Conservation (phyloP, 2,113 vertebrate genomes). For the Eptesicus fuscus region DNA sequence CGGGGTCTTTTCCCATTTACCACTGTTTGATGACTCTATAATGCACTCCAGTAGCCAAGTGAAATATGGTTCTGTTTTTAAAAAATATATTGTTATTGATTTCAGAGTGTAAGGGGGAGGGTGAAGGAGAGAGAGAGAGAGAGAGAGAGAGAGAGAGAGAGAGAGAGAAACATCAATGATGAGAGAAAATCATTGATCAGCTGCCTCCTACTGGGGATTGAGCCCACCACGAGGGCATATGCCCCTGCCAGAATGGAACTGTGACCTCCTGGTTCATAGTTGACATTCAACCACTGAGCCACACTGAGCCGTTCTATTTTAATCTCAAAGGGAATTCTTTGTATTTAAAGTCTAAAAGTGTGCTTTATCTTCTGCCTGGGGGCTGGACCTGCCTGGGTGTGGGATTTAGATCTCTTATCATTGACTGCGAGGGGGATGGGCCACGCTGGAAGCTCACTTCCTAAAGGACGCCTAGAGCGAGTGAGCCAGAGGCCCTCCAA, state of each 20-base stretch:
- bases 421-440: not conserved
- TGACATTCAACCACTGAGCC: too few relatives aligned
- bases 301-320: not conserved
- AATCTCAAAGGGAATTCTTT: constrained; percentile 31
- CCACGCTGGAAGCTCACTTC: not conserved
- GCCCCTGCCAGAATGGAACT: too few relatives aligned
- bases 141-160: too few relatives aligned
- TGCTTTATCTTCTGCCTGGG: not conserved
- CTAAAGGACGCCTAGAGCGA: not conserved
- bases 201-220: too few relatives aligned
- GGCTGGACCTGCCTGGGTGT: not conserved
- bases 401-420: not conserved
- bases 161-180: too few relatives aligned
- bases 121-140: too few relatives aligned
- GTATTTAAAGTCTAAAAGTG: not conserved
- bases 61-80: not conserved
- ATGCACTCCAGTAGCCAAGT: not conserved
- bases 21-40: not conserved
- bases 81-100: too few relatives aligned
- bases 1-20: not conserved
- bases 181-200: too few relatives aligned
- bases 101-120: too few relatives aligned
- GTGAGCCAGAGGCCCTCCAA: not conserved
- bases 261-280: too few relatives aligned
- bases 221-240: too few relatives aligned